These are phyloP conservation scores for Drosophila mojavensis DNA, from an alignment of 1,140 invertebrate species.

Conservation along the genomic window DNA sequence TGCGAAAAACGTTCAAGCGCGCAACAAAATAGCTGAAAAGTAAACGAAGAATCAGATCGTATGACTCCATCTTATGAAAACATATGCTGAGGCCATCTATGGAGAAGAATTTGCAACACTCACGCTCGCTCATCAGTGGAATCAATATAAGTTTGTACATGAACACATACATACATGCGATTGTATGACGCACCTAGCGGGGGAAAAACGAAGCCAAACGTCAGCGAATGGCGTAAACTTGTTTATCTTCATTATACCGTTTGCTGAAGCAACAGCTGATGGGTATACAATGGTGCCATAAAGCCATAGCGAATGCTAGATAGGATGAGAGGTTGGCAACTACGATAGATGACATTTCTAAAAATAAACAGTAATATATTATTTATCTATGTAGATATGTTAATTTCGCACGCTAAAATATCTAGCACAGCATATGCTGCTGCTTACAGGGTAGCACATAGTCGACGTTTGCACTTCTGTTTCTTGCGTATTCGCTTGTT, in stretches of 20 bases:
- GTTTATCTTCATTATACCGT: constrained; percentile 35
- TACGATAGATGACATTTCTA: no score
- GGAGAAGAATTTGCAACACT: constrained; percentile 24
- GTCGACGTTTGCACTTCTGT: not conserved
- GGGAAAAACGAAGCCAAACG: constrained; percentile 25
- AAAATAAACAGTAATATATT: no score
- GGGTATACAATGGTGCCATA: not conserved
- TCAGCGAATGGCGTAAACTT: constrained; percentile 36
- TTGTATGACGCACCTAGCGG: constrained; percentile 29
- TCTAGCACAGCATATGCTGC: not conserved
- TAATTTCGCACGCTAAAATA: no score
- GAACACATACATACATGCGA: not conserved
- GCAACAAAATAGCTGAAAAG: not conserved
- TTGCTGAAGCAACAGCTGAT: not conserved
- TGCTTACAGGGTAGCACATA: not conserved
- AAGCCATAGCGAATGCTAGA: no score
- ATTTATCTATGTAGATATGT: no score
- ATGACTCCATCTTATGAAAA: constrained; percentile 4
- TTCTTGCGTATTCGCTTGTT: not conserved
- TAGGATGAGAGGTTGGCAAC: no score
- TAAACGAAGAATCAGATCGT: not conserved
- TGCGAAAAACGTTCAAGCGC: constrained; percentile 54
- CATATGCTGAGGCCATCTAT: constrained; percentile 38
- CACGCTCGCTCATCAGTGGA: not conserved
- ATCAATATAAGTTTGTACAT: constrained; percentile 2